These are phyloP conservation scores for Emydocephalus ijimae DNA, from an alignment of 2,113 vertebrate genomes.

Conservation along the genomic window DNA sequence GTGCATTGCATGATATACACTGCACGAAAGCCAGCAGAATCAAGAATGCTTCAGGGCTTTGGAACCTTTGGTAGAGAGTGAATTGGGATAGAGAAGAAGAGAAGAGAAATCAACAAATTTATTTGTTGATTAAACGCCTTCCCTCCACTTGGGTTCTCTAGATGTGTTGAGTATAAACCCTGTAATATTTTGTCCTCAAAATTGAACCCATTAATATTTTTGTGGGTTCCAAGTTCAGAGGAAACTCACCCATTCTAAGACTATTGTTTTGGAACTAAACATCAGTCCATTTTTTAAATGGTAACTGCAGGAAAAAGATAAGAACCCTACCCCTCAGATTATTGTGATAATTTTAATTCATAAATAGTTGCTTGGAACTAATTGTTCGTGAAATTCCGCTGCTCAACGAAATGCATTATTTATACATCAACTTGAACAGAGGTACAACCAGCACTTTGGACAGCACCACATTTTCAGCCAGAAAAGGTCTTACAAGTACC, in stretches of 20 bases:
- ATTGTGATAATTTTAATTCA: neutral
- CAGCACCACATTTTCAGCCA: neutral
- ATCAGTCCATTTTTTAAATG: neutral
- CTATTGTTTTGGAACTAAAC: neutral
- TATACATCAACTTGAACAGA: neutral
- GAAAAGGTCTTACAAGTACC: neutral
- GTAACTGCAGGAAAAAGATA: neutral
- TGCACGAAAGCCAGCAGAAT: neutral
- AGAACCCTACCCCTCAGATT: neutral
- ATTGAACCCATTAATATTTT: neutral
- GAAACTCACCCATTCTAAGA: neutral
- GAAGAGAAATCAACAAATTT: too few species aligned
- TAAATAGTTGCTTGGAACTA: neutral
- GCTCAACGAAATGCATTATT: neutral
- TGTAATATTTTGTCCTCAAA: neutral
- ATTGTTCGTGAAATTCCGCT: neutral
- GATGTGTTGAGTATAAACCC: neutral
- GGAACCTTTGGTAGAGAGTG: neutral
- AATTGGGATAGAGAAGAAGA: neutral
- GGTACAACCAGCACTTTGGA: neutral
- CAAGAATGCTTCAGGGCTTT: neutral
- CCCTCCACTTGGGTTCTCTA: neutral
- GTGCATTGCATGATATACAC: neutral
- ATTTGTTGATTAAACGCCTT: neutral
- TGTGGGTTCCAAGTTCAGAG: neutral